These are phyloP conservation scores for Clarias laeviceps DNA, from an alignment of 2,797 vertebrate genomes.

Conservation along the genomic window DNA sequence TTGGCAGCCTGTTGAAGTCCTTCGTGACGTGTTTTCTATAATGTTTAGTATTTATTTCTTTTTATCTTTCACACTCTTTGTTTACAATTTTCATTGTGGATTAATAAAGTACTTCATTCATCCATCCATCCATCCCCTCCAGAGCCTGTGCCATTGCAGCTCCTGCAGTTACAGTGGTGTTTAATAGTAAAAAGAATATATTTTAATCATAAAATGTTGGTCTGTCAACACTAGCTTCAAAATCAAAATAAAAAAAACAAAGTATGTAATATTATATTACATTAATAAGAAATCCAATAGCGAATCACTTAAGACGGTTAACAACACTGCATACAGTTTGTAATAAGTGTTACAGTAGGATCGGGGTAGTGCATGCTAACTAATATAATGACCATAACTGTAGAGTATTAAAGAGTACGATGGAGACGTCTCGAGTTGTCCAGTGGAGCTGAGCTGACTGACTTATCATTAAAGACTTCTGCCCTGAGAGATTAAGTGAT, in stretches of 20 bases:
- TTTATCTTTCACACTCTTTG: too few species aligned
- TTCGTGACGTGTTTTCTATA: too few species aligned
- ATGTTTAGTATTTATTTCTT: too few species aligned
- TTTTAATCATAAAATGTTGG: too few species aligned
- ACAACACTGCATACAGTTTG: too few species aligned
- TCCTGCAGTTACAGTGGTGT: neutral
- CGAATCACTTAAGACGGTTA: neutral
- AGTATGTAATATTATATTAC: neutral
- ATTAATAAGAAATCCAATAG: neutral
- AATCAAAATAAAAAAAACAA: neutral
- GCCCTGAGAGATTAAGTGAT: neutral
- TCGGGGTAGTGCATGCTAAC: neutral
- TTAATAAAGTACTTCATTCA: neutral
- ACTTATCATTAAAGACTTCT: neutral
- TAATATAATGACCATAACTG: neutral
- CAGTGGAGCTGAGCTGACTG: neutral
- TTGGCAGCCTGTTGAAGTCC: too few species aligned
- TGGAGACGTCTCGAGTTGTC: neutral
- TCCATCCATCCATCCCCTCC: neutral
- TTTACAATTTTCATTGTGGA: too few species aligned
- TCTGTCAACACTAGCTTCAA: too few species aligned
- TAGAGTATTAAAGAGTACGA: neutral
- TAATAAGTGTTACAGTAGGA: neutral
- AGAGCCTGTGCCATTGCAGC: neutral
- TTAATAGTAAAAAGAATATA: neutral